Evolutionary conservation across 2,113 vertebrate genomes (phyloP), one percentile per base, ranked within the genome.

Genomic region (Coptodon rendalli): DNA sequence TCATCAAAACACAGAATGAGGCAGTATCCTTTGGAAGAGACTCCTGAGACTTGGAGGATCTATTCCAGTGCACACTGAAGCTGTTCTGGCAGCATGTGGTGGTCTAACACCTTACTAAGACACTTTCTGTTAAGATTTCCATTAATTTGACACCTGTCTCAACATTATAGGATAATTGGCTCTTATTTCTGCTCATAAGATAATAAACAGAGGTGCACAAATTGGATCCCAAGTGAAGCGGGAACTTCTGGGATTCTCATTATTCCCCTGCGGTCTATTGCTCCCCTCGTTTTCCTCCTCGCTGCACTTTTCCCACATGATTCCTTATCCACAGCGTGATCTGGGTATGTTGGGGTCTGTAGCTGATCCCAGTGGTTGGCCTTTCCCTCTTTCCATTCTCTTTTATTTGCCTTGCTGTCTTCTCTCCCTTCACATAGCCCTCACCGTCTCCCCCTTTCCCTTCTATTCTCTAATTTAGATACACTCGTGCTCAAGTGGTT

Each of bases 271-370:
- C 56, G 91, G 80, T 82, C 80, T 40, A 14, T 63, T 50, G 61
- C 31, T 87, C 53, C 52, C 40, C 59, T 93, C 59, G 68, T 73
- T 71, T 81, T 79, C 85, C 80, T 89, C 56, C 85, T 90, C 2
- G 48, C 57, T 86, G 84, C 50, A 81, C 61, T 86, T 91, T 94
- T 95, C 93, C 94, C 90, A 94, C 92, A 86, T 86, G 87, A 53
- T 78, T 73, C 40, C 85, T 93, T 57, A 79, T 66, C 83, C 92
- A 53, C 87, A 80, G 84, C 3, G 31, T 84, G 78, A 68, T 89
- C 82, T 86, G 63, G 68, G 71, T 88, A 85, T 31, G 57, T n/a
- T 86, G 45, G 29, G 90, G 79, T 92, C 79, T 88, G 80, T 56
- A 50, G 73, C 50, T 90, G 84, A 89, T 91, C 86, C 63, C 87